Conservation (phyloP, 2,797 vertebrate species). For the Halcyon smyrnensis region DNA sequence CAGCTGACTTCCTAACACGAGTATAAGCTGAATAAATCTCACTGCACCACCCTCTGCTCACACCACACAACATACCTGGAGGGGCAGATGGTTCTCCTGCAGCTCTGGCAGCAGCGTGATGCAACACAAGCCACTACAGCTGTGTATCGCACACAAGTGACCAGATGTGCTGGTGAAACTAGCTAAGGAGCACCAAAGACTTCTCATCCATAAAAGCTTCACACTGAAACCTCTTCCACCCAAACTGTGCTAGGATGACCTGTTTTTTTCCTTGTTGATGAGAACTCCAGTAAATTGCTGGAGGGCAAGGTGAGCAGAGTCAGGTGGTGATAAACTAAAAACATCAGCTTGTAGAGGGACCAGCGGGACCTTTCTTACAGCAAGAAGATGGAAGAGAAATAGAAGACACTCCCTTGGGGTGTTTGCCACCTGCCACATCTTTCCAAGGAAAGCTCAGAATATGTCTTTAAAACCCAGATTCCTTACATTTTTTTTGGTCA, state of each 20-base stretch:
- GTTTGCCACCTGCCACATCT: neutral
- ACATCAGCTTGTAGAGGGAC: neutral
- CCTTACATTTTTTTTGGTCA: neutral
- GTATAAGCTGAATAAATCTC: neutral
- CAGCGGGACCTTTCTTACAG: neutral
- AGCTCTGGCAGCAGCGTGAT: neutral
- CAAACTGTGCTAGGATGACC: neutral
- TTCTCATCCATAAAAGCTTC: neutral
- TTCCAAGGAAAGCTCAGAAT: neutral
- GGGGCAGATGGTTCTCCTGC: neutral
- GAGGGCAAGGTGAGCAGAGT: neutral
- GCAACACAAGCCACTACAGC: neutral
- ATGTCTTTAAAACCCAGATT: neutral
- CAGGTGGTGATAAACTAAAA: neutral
- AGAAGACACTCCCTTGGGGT: neutral
- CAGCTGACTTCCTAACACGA: accelerated
- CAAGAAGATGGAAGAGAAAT: neutral
- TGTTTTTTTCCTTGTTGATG: neutral
- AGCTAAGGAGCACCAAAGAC: neutral
- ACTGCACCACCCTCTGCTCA: neutral
- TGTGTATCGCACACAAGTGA: neutral
- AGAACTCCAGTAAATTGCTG: neutral
- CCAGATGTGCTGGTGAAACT: neutral
- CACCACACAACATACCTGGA: accelerated
- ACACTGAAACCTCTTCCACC: neutral